Evolutionary conservation across 2,113 vertebrate species (phyloP), one percentile per base, ranked within the genome.

Genomic region (Rhagologus leucostigma): DNA sequence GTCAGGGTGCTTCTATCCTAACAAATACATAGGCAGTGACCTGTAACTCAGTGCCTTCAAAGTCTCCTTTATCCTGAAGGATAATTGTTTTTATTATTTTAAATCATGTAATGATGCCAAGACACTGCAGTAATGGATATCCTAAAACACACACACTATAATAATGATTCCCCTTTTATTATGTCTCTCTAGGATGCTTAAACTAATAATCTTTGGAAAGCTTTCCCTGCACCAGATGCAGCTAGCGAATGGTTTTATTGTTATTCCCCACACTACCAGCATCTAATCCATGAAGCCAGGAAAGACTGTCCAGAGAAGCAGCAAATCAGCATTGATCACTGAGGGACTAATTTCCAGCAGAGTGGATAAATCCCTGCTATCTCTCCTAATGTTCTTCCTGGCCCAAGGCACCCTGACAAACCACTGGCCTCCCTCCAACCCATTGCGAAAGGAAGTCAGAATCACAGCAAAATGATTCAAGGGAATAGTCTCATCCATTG

Each of bases 331-430:
- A 93, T 60, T 92, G 96, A 95, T 96, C 88, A 96, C 86, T 68
- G 76, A 89, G 80, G 93, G 77, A 93, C 90, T 95, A 90, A 96
- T 96, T 93, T 96, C 69, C 89, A 95, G 60, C 80, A 79, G 84
- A 87, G 88, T 82, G 88, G 83, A 96, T 96, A 92, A 95, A 95
- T 94, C 90, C 85, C 79, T 4, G 17, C 37, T 90, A 70, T 92
- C 69, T 88, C 71, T 95, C 69, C 84, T 97, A 94, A 97, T 95
- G 92, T 89, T 97, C 90, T 93, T 96, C 92, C 92, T 95, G 95
- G 88, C 96, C 90, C 90, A 92, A 92, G 90, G 74, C 92, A 89
- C 63, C 69, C 77, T 84, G 69, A 90, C 7, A 7, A 96, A 93
- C 87, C 73, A 42, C 79, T 95, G 92, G 96, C 94, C 76, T 95